Base-by-base conservation (phyloP, 2,888 invertebrate genomes). In the Subacronicta megacephala region DNA sequence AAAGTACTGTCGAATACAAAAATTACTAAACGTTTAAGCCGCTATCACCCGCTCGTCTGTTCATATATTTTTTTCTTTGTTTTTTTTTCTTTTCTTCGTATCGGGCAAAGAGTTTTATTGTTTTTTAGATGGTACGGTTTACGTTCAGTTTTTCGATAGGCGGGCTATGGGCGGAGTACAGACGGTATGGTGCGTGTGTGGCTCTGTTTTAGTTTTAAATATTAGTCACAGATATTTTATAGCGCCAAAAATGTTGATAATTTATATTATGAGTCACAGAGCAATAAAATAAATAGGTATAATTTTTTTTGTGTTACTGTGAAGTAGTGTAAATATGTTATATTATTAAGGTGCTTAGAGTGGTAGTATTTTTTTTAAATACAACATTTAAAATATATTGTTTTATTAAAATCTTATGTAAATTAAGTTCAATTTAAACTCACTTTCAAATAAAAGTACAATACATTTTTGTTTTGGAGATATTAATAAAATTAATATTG, bases 111-210 rank as follows among this genome's bases (percentile, higher is more conserved):
- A 82, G 84, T 88, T 90, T 90, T 89, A 89, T 92, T 90, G 89
- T 91, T 93, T 93, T 92, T 91, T 88, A 77, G 72, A 77, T 80
- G 78, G 79, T 76, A 77, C 83, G 76, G 86, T 89, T 87, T 87
- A 89, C 87, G 82, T 77, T 85, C 75, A 80, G 88, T 78, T 89
- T 90, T 93, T 93, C 93, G 92, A 93, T 92, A 92, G 93, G 93
- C 93, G 93, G 88, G 82, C 49, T 38, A 77, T 77, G 85, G 93
- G 93, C 92, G 93, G 88, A 72, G 77, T 78, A 75, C 76, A 55
- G 62, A 46, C 63, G 66, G 67, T 72, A 51, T 66, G 73, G 66
- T 44, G 10, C 51, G 80, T 67, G 80, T 79, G 85, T 77, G 70
- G 81, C 84, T 85, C 85, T 81, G 55, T 59, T 56, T 65, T 26